These are phyloP conservation scores for Hypotaenidia philippensis DNA, from an alignment of 2,797 vertebrate genomes.

Conservation along the genomic window DNA sequence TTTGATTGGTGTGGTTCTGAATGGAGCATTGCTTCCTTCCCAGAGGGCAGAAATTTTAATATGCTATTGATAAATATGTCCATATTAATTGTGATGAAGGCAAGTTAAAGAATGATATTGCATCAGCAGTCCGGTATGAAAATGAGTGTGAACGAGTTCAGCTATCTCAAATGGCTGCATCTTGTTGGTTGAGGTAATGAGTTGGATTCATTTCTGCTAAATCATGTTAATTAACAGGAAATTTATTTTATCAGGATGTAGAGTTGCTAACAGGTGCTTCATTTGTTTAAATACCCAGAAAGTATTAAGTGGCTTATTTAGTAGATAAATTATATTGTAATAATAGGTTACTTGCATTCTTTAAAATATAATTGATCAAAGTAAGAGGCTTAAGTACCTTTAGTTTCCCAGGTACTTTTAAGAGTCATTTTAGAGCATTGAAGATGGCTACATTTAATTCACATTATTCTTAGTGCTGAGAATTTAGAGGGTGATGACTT, in stretches of 20 bases:
- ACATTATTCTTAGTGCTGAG: neutral
- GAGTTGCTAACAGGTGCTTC: slow-evolving; percentile 17
- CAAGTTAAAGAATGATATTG: neutral
- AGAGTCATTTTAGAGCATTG: neutral
- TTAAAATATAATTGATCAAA: neutral
- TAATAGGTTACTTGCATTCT: neutral
- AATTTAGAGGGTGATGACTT: neutral
- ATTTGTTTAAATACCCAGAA: slow-evolving; percentile 42
- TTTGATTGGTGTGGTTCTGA: neutral
- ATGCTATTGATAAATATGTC: slow-evolving; percentile 30
- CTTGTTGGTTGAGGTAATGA: neutral
- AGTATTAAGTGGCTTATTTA: slow-evolving; percentile 14
- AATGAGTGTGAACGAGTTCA: neutral
- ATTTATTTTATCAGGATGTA: neutral
- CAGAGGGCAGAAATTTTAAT: neutral
- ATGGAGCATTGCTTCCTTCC: neutral
- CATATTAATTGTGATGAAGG: slow-evolving; percentile 7
- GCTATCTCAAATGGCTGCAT: neutral
- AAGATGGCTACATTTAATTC: neutral
- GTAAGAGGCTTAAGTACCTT: neutral
- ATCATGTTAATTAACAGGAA: slow-evolving; percentile 48
- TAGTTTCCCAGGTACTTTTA: neutral
- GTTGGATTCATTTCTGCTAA: slow-evolving; percentile 17
- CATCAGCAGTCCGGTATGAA: neutral
- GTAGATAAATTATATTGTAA: neutral